Base-by-base conservation (phyloP, 1,140 invertebrate species). In the Piezodorus guildinii region DNA sequence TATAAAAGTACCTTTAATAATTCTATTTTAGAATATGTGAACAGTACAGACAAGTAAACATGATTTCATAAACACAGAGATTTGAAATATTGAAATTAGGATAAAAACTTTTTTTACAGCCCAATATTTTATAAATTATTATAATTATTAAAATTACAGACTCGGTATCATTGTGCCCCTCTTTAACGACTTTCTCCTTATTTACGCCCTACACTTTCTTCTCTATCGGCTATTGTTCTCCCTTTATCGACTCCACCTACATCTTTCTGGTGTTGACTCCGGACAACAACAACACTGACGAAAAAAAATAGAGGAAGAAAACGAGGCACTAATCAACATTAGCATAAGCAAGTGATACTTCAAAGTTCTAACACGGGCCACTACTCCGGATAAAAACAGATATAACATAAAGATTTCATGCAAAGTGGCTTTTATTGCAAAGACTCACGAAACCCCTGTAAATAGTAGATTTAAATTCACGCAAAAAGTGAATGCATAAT, bases 371-470 rank as follows among this genome's bases (percentile, higher is more conserved):
- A 61, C 60, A 45, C 60, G 39, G 44, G 60, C 60, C 60, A 19
- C 60, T 45, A 45, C 17, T 46, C 23, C 39, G 21, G 39, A 61
- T 61, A 61, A 61, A 61, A 61, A 61, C 60, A 61, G 60, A 61
- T 61, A 61, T 61, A 61, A 61, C 60, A 61, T 61, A 61, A 61
- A 46, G 60, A 61, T 61, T 61, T 45, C 60, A 61, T 61, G 60
- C 60, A 61, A 61, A n/a, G 45, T 43, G 46, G 23, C 43, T 61
- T 61, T 61, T 61, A 60, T 61, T 61, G 46, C 60, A 23, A 45
- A 21, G 19, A 5, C 34, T 45, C 60, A 61, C 60, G 60, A 61
- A 60, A 23, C 8, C 43, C n/a, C 12, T 21, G 39, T 45, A 43
- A 61, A 61, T 19, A 45, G 44, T 27, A 25, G 60, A 61, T 45